phyloP scores from a whole-genome alignment of 2,113 vertebrate species.

The Phylloscopus trochilus region DNA sequence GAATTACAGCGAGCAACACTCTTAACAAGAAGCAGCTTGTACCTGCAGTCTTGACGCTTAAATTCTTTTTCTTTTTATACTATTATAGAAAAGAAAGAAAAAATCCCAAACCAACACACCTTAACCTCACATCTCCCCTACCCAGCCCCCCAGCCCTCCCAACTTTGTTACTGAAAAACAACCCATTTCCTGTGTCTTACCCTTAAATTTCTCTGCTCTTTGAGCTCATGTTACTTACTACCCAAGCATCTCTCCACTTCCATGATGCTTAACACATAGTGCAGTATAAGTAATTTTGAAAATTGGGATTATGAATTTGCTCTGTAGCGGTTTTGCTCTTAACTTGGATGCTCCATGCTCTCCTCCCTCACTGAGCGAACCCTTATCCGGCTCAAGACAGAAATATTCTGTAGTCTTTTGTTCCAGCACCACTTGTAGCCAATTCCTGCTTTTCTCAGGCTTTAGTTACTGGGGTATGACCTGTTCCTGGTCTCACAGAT shows the following conservation, averaged over 20 bases:
- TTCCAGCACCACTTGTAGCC: not conserved
- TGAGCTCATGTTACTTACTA: not conserved
- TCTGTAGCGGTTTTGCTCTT: accelerated
- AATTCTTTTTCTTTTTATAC: not conserved
- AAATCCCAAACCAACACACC: not conserved
- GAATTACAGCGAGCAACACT: not conserved
- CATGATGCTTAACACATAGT: not conserved
- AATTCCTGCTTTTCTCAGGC: not conserved
- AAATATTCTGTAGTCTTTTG: not conserved
- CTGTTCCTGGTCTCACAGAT: not conserved
- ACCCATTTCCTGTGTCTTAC: not conserved
- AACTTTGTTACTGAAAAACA: not conserved
- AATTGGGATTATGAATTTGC: not conserved
- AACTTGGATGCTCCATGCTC: not conserved
- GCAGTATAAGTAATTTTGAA: not conserved
- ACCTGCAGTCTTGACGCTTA: not conserved
- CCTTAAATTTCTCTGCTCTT: not conserved
- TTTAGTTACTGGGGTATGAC: not conserved
- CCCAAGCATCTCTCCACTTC: not conserved
- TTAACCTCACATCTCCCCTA: accelerated
- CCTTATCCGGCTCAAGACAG: not conserved
- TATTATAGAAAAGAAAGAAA: not conserved
- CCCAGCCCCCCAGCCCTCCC: not conserved
- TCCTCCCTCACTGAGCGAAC: not conserved
- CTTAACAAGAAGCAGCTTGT: not conserved